A percentile compares a stretch with the other conserved stretches of the same genome.
Conservation (phyloP, 2,113 vertebrate species). For the Okapia johnstoni region DNA sequence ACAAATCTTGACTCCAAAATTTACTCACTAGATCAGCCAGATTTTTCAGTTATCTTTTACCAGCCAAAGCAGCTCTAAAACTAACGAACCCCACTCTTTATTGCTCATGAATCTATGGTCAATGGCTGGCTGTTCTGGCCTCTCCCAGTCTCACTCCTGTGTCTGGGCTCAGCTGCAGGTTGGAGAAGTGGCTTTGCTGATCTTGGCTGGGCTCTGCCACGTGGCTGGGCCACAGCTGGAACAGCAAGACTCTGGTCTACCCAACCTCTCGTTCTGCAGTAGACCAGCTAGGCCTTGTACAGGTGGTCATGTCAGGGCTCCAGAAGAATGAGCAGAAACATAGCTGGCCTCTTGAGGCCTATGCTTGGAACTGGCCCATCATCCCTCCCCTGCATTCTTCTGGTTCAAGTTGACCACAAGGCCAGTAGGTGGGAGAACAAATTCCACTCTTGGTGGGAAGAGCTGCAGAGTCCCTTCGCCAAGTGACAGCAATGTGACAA, state of each 20-base stretch:
- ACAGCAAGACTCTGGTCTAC: not conserved
- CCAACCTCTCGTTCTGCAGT: not conserved
- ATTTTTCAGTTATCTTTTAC: not conserved
- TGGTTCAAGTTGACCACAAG: not conserved
- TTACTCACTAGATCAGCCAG: not conserved
- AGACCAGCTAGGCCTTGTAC: not conserved
- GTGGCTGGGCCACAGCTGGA: not conserved
- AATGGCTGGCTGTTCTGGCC: not conserved
- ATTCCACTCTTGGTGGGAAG: not conserved
- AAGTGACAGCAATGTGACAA: not conserved
- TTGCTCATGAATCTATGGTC: not conserved
- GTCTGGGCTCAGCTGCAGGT: not conserved
- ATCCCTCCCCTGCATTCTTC: not conserved
- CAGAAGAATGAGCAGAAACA: not conserved
- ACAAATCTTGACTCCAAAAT: not conserved
- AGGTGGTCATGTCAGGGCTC: not conserved
- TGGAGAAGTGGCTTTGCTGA: not conserved
- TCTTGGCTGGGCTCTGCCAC: not conserved
- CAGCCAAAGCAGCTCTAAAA: not conserved
- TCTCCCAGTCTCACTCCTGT: not conserved
- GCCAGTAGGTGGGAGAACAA: not conserved
- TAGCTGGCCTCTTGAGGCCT: not conserved
- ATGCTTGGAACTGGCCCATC: not conserved
- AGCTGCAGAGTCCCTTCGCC: not conserved
- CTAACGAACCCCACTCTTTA: not conserved